phyloP scores from a whole-genome alignment of 2,797 vertebrate species.

The Pogonophryne albipinna region DNA sequence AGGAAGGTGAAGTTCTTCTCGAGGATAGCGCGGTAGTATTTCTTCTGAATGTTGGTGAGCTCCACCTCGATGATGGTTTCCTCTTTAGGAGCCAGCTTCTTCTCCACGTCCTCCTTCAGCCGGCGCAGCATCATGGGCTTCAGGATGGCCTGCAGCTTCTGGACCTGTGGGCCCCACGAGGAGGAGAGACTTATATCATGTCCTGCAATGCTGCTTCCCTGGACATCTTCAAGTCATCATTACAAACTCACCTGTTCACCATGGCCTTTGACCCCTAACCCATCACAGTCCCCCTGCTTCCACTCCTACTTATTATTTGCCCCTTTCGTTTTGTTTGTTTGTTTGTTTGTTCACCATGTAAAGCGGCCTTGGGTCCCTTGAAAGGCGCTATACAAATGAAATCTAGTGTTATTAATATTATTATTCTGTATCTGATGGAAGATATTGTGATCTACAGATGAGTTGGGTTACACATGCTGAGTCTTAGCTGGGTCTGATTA shows the following conservation, averaged over 20 bases:
- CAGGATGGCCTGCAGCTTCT: constrained; percentile 96
- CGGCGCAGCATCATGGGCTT: constrained; percentile 99
- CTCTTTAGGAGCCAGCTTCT: constrained; percentile 97
- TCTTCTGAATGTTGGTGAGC: constrained; percentile 99
- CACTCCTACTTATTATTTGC: too few relatives aligned
- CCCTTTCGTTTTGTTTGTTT: too few relatives aligned
- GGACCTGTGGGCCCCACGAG: constrained; percentile 87
- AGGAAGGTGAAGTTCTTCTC: constrained; percentile 99
- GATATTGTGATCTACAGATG: neutral
- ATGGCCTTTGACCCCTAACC: too few relatives aligned
- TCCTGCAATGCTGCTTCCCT: neutral
- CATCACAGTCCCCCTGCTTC: too few relatives aligned
- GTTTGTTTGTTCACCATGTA: too few relatives aligned
- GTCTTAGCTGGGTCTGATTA: neutral
- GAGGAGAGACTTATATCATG: constrained; percentile 2
- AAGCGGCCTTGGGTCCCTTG: too few relatives aligned
- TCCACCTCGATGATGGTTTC: constrained; percentile 99
- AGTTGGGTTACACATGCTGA: neutral
- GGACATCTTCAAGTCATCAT: too few relatives aligned
- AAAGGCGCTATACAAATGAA: too few relatives aligned
- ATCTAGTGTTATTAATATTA: too few relatives aligned
- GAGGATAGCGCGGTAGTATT: constrained; percentile 97
- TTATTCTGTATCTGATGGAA: neutral
- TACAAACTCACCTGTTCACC: too few relatives aligned
- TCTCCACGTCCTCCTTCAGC: constrained; percentile 98